These are phyloP conservation scores for Sakesphorus luctuosus DNA, from an alignment of 2,113 vertebrate species.

Conservation along the genomic window DNA sequence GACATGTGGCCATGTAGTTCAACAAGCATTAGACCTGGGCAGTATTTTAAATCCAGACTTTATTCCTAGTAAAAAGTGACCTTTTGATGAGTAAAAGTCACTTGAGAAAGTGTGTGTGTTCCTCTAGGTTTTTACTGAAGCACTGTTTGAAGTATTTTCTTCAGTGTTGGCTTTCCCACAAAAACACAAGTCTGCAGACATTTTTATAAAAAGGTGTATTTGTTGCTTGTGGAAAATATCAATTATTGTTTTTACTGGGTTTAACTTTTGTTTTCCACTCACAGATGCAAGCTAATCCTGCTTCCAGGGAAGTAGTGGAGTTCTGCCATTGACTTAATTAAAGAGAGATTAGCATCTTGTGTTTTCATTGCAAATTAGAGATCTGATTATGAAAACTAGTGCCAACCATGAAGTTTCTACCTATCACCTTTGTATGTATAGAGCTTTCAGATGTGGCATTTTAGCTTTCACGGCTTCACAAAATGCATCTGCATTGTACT, in stretches of 20 bases:
- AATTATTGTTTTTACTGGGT: neutral
- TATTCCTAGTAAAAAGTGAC: neutral
- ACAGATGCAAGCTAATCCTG: neutral
- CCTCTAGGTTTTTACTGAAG: neutral
- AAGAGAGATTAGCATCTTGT: constrained; percentile 4
- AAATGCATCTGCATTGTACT: neutral
- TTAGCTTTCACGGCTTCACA: neutral
- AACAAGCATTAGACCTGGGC: neutral
- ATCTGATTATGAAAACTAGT: neutral
- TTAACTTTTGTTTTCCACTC: neutral
- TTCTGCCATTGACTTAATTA: constrained; percentile 3
- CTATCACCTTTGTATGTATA: neutral
- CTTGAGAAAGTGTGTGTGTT: neutral
- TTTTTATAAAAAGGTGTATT: neutral
- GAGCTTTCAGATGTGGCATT: neutral
- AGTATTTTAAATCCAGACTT: neutral
- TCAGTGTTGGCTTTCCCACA: neutral
- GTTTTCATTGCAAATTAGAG: constrained; percentile 5
- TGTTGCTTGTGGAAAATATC: neutral
- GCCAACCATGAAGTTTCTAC: neutral
- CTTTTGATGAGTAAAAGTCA: neutral
- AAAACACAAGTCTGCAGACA: neutral
- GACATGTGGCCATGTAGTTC: neutral
- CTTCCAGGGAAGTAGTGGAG: neutral
- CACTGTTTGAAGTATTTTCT: neutral